Base-by-base conservation (phyloP, 2,797 vertebrate species). In the Pangasius djambal region DNA sequence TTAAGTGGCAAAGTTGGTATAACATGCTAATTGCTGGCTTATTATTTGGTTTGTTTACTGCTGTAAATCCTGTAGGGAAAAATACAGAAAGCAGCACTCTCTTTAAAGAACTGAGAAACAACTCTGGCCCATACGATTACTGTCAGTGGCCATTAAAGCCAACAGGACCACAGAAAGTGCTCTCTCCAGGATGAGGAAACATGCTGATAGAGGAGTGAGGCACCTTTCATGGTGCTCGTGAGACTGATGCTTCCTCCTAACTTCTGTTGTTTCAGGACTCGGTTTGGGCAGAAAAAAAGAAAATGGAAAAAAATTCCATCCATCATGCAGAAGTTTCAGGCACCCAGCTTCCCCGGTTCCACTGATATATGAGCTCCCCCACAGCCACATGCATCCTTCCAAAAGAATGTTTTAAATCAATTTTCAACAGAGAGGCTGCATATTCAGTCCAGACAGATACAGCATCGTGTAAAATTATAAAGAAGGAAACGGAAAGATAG, bases 371-470 rank as follows among this genome's bases (percentile, higher is more conserved):
- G 22, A 83, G 57, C 57, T 61, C 22, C 57, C 78, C 22, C 22
- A 25, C 34, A 83, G 57, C 81, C 37, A 81, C 22, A 28, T 40
- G 75, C 63, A 81, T 81, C 83, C 88, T 86, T 90, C 65, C 84
- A 85, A 84, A 65, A 83, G 74, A 85, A 90, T 79, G 82, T 89
- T 87, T 88, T 4, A 84, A 89, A 90, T 90, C 67, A 69, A 44
- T 69, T 88, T 88, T 90, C 55, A 57, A 79, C 83, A 86, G 12
- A 86, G 22, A 61, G 44, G 67, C 57, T 34, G 7, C 34, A 37
- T 28, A 82, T 82, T 87, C 67, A 28, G 74, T 69, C 74, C 69
- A 88, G 50, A 70, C 37, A 72, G 69, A 88, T 77, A 78, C 31
- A 40, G 77, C 10, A 25, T 50, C 15, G 15, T 81, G 34, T 40